Base-by-base conservation (phyloP, 2,888 invertebrate species). In the Leptarthrus brevirostris region DNA sequence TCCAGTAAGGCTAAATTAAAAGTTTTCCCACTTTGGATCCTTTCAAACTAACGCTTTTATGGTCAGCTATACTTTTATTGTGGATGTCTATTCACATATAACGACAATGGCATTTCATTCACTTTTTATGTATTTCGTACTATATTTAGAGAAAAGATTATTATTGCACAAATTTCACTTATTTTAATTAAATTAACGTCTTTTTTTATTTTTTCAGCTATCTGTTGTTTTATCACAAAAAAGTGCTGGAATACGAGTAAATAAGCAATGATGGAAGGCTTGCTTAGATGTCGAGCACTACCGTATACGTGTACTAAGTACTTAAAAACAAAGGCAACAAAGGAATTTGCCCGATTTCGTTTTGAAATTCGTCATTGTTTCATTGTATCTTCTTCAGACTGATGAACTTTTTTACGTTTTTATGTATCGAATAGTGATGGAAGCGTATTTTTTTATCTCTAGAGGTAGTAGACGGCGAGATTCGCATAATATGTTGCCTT, bases 171-270 rank as follows among this genome's bases (percentile, higher is more conserved):
- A n/a, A n/a, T n/a, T n/a, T n/a, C n/a, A n/a, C n/a, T n/a, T 74
- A 47, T 54, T 66, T 58, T 1, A 3, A 47, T n/a, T 10, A n/a
- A 14, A 3, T 12, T 30, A 18, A 8, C 8, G 3, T 30, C 30
- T 30, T 52, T 58, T 72, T 76, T 71, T 69, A 54, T 80, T 79
- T 78, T 90, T 89, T 77, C 89, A 95, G 95, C 80, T 97, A 97
- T 86, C 89, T 97, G 76, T 89, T 98, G 77, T 98, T 97, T 88
- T 98, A 98, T 86, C 97, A 97, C 87, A 97, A 97, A 86, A 95
- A 95, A 86, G 92, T 96, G 77, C 86, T 97, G 86, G 95, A 95
- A 83, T 97, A 96, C 80, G 92, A 91, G 79, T 86, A 83, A 81
- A 58, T 56, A 4, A 30, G 16, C 47, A 6, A 47, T 5, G 5